Base-by-base conservation (phyloP, 30 jellyfish, hydroid and myxozoan genomes). In the Sanderia malayensis region DNA sequence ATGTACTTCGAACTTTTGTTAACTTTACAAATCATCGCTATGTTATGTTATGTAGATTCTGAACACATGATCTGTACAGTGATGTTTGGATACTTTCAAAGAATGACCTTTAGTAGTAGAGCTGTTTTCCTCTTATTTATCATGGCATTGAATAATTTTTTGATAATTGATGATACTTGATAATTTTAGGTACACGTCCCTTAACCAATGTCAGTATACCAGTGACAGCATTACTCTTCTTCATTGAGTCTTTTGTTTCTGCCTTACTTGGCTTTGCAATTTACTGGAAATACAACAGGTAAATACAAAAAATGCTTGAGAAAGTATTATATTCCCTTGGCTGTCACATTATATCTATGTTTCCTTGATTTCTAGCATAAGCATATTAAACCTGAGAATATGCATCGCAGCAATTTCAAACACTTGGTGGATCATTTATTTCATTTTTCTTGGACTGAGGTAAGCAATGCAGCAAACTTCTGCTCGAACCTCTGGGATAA, bases 371-470 rank as follows among this genome's bases (percentile, higher is more conserved):
- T 60, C 19, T 47, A 79, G 91, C 78, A 66, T 79, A 31, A 55
- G 61, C 37, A 41, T 79, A 30, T 66, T 79, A 44, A 79, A 79
- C 46, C 46, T 79, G 61, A 53, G 31, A 21, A 66, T 79, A 32
- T 76, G 70, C 68, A 79, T 79, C 10, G 83, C 63, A 65, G 91
- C 91, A 0, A 79, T 79, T 58, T 79, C 91, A 34, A 79, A 79
- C 47, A 79, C 83, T 7, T 79, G 91, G 91, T 79, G 91, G 91
- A 69, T 79, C 4, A 17, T 79, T 24, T 79, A 65, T 55, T 79
- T 25, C 53, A 15, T 58, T 0, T 27, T 55, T 66, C 67, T 64
- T 0, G 74, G 57, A 2, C 41, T 68, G 37, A 79, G 83, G 83
- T 79, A 33, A 11, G 69, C 10, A 37, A 37, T n/a, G n/a, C n/a